Percentiles rank a stretch among this genome's conserved stretches.
Conservation (phyloP, 2,888 invertebrate genomes). For the Zygogramma bicolorata region DNA sequence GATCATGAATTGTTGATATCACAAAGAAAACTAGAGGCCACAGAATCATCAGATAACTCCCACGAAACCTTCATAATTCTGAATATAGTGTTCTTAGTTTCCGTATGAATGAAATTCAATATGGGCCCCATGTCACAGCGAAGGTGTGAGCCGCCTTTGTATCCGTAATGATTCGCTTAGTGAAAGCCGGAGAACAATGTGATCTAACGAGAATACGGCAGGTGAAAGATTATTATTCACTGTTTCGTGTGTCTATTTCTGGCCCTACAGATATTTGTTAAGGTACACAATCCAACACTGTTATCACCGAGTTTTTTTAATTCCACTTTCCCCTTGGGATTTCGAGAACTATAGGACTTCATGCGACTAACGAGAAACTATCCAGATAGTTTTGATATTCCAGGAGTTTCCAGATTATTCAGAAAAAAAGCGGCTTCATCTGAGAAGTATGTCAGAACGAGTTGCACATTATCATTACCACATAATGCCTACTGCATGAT, state of each 20-base stretch:
- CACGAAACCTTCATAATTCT: not conserved
- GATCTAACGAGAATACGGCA: not conserved
- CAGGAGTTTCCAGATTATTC: no score
- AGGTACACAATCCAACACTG: not conserved
- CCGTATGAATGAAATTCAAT: not conserved
- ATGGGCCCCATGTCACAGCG: not conserved
- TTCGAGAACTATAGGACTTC: no score
- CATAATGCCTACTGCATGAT: no score
- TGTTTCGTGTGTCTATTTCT: not conserved
- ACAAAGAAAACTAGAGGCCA: not conserved
- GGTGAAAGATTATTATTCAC: not conserved
- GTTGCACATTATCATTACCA: no score
- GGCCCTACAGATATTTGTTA: not conserved
- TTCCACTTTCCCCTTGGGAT: no score
- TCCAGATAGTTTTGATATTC: no score
- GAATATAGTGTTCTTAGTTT: not conserved
- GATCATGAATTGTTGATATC: not conserved
- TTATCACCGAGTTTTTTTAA: no score
- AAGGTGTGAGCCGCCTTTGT: not conserved
- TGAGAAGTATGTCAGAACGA: no score
- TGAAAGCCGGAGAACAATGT: not conserved
- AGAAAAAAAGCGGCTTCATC: no score
- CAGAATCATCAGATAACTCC: not conserved
- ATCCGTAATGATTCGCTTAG: not conserved
- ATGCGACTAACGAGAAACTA: no score